Evolutionary conservation across 1,140 invertebrate species (phyloP).

Genomic region (Plutomurus gul): DNA sequence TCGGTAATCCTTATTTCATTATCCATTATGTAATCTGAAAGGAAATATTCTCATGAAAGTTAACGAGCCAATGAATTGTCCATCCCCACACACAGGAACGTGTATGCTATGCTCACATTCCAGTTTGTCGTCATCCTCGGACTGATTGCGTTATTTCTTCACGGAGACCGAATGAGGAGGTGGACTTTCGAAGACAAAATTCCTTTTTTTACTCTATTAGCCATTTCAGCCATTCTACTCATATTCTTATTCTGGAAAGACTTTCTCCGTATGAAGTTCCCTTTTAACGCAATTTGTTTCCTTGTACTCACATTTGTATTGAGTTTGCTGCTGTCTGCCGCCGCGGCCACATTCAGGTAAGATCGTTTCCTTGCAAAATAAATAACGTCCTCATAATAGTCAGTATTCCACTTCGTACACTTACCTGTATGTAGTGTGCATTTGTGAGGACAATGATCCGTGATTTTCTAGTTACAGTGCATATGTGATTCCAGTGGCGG

Average conservation of each 20-base stretch:
- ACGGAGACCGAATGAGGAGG: not conserved
- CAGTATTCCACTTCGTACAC: too few species aligned
- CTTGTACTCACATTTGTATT: not conserved
- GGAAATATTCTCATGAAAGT: too few species aligned
- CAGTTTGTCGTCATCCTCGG: not conserved
- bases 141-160: not conserved
- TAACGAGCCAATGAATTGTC: too few species aligned
- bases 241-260: not conserved
- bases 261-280: not conserved
- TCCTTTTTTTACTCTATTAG: not conserved
- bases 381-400: too few species aligned
- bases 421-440: too few species aligned
- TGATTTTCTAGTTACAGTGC: not conserved
- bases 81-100: too few species aligned
- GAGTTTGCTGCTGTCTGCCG: not conserved
- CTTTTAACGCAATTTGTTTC: not conserved
- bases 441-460: too few species aligned
- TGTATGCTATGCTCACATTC: not conserved
- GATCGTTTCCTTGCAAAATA: not conserved
- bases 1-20: not conserved
- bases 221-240: not conserved
- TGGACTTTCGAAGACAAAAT: slow-evolving; percentile 14
- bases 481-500: not conserved
- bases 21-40: too few species aligned
- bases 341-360: not conserved